phyloP scores from a whole-genome alignment of 1,140 invertebrate species.

The Gonioctena quinquepunctata region DNA sequence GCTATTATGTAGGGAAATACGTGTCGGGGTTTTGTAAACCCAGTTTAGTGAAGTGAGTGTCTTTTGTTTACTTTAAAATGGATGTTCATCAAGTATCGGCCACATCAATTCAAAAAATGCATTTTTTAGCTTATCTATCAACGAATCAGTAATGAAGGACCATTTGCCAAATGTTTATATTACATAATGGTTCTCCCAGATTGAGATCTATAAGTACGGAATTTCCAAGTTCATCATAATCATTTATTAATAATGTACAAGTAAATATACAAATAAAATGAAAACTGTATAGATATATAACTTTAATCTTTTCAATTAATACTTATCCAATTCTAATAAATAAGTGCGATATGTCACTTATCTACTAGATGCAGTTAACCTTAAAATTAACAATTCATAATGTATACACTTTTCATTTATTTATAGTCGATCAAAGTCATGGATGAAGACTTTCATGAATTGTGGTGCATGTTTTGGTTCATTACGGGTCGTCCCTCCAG shows the following conservation, averaged over 20 bases:
- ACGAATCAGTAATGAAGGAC: neutral
- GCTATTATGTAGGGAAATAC: too few relatives aligned
- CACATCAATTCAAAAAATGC: too few relatives aligned
- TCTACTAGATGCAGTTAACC: conserved; percentile 35
- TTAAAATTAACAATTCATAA: conserved; percentile 43
- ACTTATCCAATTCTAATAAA: conserved; percentile 47
- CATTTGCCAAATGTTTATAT: conserved; percentile 7
- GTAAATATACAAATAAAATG: conserved; percentile 57
- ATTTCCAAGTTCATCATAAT: conserved; percentile 26
- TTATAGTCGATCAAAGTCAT: conserved; percentile 50
- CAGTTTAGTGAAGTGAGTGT: too few relatives aligned
- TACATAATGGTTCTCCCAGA: neutral
- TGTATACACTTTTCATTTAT: conserved; percentile 57
- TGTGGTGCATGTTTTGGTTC: conserved; percentile 44
- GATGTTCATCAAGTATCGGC: too few relatives aligned
- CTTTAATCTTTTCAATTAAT: conserved; percentile 47
- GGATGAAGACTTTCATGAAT: conserved; percentile 39
- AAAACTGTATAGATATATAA: conserved; percentile 55
- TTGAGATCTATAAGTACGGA: conserved; percentile 16
- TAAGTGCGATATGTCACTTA: conserved; percentile 32
- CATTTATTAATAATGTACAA: conserved; percentile 55
- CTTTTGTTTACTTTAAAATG: too few relatives aligned
- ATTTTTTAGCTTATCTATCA: too few relatives aligned
- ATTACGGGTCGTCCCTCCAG: conserved; percentile 82
- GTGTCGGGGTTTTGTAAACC: too few relatives aligned